Conservation (phyloP, 2,888 invertebrate genomes). For the Amiota communis region DNA sequence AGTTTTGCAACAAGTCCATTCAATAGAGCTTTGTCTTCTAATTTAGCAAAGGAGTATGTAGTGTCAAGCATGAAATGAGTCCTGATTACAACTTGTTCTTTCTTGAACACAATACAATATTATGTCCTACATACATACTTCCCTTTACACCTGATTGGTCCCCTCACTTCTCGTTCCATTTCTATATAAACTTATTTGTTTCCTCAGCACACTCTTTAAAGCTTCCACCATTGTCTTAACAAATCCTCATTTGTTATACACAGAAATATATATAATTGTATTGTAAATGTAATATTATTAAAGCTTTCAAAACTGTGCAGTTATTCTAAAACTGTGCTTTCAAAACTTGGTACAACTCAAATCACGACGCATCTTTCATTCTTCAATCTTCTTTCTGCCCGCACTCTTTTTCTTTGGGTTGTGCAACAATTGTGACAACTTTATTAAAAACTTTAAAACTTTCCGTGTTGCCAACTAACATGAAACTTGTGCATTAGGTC, state of each 20-base stretch:
- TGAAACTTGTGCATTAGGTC: conserved; percentile 8
- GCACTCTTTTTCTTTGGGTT: conserved; percentile 32
- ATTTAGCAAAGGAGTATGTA: background rate
- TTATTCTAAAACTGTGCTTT: background rate
- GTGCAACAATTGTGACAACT: conserved; percentile 54
- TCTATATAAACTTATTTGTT: no score
- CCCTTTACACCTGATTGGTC: no score
- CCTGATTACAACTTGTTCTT: background rate
- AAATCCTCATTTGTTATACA: no score
- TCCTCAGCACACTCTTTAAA: no score
- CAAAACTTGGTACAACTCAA: background rate
- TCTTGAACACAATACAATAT: background rate
- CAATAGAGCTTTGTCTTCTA: conserved; percentile 34
- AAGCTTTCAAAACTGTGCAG: no score
- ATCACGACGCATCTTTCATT: background rate
- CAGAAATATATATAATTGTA: no score
- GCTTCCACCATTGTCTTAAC: no score
- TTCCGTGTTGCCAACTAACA: conserved; percentile 5
- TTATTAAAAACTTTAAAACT: conserved; percentile 51
- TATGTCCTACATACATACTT: conserved; percentile 15
- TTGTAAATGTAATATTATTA: no score
- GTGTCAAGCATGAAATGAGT: background rate
- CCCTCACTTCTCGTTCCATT: no score
- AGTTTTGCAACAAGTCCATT: conserved; percentile 4
- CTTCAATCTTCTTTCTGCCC: conserved; percentile 5